A percentile compares a stretch with the other conserved stretches of the same genome.
Evolutionary conservation across 2,888 invertebrate species (phyloP).

Genomic region (Lagria hirta): DNA sequence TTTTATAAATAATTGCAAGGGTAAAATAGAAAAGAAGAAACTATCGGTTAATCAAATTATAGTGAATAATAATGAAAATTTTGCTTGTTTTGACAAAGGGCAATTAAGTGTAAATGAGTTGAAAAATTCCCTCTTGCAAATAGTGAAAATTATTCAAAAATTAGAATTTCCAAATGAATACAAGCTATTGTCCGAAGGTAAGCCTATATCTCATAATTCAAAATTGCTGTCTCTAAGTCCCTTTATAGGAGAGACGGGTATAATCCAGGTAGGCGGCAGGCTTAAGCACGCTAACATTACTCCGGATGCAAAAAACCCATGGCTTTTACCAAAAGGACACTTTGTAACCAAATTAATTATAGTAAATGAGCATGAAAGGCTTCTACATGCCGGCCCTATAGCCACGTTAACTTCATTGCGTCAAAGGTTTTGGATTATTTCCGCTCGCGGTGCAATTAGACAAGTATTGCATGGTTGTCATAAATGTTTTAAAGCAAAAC

Average conservation of each 20-base stretch:
- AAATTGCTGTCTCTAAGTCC: constrained; percentile 31
- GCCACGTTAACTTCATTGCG: constrained; percentile 26
- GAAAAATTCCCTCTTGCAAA: not conserved
- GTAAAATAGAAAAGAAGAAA: too few species aligned
- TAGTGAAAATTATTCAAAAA: not conserved
- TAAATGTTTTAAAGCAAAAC: constrained; percentile 5
- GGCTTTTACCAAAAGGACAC: constrained; percentile 34
- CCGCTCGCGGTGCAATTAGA: constrained; percentile 10
- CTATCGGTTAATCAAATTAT: too few species aligned
- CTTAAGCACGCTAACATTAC: constrained; percentile 30
- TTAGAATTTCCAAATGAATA: not conserved
- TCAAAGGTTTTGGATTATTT: constrained; percentile 24
- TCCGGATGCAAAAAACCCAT: constrained; percentile 31
- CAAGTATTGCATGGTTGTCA: constrained; percentile 19
- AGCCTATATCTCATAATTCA: constrained; percentile 22
- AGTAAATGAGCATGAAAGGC: constrained; percentile 25
- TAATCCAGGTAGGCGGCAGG: constrained; percentile 38
- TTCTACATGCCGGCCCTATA: constrained; percentile 36
- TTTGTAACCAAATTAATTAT: constrained; percentile 36
- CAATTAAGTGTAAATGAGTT: not conserved
- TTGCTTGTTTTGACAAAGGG: too few species aligned
- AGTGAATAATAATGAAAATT: too few species aligned
- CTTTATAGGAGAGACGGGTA: constrained; percentile 30
- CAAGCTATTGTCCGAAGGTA: constrained; percentile 13
- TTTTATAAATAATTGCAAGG: too few species aligned